Evolutionary conservation across 2,797 vertebrate genomes (phyloP).

Genomic region (Leontocebus nigricollis): DNA sequence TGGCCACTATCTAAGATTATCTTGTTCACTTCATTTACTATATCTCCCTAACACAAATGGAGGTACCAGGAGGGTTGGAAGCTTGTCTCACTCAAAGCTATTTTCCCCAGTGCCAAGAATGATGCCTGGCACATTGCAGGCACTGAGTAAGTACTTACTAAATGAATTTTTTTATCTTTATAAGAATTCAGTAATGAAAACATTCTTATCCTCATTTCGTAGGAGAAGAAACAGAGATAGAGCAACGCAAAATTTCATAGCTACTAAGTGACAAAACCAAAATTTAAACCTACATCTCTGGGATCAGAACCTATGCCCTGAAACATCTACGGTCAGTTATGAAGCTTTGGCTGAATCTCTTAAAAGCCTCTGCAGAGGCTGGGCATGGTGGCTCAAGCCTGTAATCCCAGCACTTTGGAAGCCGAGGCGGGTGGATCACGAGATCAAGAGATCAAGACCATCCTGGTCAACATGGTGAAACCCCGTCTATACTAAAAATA

Average conservation of each 20-base stretch:
- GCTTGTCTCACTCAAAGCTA: neutral
- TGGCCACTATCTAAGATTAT: neutral
- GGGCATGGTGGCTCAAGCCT: no score
- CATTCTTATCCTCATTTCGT: neutral
- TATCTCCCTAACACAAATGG: neutral
- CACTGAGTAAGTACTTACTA: neutral
- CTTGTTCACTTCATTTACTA: neutral
- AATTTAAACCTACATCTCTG: neutral
- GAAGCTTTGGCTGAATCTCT: neutral
- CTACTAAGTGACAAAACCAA: neutral
- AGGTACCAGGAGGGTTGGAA: neutral
- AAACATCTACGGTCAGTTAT: neutral
- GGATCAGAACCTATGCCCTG: neutral
- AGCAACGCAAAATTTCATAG: neutral
- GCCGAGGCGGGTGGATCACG: no score
- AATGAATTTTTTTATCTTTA: neutral
- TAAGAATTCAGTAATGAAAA: neutral
- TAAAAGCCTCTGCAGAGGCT: neutral
- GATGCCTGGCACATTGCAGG: neutral
- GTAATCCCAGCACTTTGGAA: no score
- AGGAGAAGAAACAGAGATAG: neutral
- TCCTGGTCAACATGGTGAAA: no score
- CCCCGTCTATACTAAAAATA: no score
- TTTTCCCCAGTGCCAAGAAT: neutral
- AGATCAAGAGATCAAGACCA: no score